Base-by-base conservation (phyloP, 2,888 invertebrate species). In the Rhyacophila evoluta region DNA sequence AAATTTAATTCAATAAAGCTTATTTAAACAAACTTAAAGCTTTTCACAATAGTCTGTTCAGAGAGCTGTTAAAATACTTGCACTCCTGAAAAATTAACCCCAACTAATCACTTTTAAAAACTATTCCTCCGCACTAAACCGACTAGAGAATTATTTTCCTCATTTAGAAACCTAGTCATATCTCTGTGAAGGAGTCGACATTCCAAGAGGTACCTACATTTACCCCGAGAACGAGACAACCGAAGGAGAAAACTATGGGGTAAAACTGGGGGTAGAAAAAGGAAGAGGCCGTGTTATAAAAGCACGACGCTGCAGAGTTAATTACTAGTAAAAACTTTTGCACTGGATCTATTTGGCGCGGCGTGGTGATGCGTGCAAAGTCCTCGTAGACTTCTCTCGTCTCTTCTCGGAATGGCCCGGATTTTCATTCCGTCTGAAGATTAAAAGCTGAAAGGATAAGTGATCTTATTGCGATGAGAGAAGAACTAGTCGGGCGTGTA, bases 301-400 rank as follows among this genome's bases (percentile, higher is more conserved):
- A 55, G 55, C 55, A 19, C 55, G 55, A 25, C 8, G 55, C 55
- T 25, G 25, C 55, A 19, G 39, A 76, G 76, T 76, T 76, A 76
- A 76, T 76, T 76, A 72, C 76, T 41, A 72, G 67, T 72, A 67
- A 76, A 76, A 72, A 76, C 71, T 38, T 76, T 76, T 72, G 12
- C 72, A 55, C 19, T 55, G 55, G 55, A 55, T 55, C 55, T 19
- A 10, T 6, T 15, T 55, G 55, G 55, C 55, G 12, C 5, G 55
- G 19, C 55, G 55, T 55, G 55, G 55, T 19, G 55, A 8, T 55
- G 55, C 25, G 55, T 55, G 55, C 55, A n/a, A 55, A 25, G 19
- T 15, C 25, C 10, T 19, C 55, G 6, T 33, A 33, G 29, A 33
- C 29, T 33, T 33, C 29, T 33, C 29, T 33, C 29, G 2, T 33